A percentile compares a stretch with the other conserved stretches of the same genome.
Conservation (phyloP, 2,113 vertebrate species). For the Cyanoderma ruficeps region DNA sequence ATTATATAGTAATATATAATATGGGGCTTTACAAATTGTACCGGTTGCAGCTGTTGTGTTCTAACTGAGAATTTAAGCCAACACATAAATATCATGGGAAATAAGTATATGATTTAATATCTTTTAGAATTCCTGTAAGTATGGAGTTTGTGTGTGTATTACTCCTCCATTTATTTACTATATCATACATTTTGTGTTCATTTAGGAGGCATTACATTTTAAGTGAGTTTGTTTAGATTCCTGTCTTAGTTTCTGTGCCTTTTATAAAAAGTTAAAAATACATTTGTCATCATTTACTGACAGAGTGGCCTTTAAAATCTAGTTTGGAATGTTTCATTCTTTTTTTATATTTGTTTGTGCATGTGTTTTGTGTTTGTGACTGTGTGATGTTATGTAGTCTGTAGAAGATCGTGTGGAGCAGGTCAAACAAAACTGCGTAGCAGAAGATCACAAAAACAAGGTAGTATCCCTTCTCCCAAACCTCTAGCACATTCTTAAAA, state of each 20-base stretch:
- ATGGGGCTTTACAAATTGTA: neutral
- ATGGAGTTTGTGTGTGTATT: constrained; percentile 55
- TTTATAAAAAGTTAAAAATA: constrained; percentile 52
- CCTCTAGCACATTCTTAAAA: constrained; percentile 60
- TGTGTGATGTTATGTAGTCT: constrained; percentile 88
- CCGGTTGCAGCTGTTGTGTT: neutral
- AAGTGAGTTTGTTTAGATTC: constrained; percentile 57
- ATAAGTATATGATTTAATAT: neutral
- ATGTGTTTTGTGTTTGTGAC: constrained; percentile 86
- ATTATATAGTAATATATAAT: constrained; percentile 58
- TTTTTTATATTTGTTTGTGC: constrained; percentile 88
- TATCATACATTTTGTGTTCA: constrained; percentile 60
- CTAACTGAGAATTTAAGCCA: constrained; percentile 18
- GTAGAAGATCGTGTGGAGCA: constrained; percentile 94
- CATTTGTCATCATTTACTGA: constrained; percentile 69
- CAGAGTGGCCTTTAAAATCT: constrained; percentile 72
- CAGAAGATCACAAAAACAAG: constrained; percentile 91
- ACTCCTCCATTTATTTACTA: constrained; percentile 46
- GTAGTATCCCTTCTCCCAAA: constrained; percentile 85
- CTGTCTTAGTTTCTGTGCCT: constrained; percentile 61
- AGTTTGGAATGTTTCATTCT: constrained; percentile 74
- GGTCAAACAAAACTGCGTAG: constrained; percentile 90
- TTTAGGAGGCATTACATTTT: constrained; percentile 58
- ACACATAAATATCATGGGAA: neutral
- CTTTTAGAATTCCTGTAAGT: constrained; percentile 55